These are phyloP conservation scores for Hirundo rustica DNA, from an alignment of 2,797 vertebrate species.

Conservation along the genomic window DNA sequence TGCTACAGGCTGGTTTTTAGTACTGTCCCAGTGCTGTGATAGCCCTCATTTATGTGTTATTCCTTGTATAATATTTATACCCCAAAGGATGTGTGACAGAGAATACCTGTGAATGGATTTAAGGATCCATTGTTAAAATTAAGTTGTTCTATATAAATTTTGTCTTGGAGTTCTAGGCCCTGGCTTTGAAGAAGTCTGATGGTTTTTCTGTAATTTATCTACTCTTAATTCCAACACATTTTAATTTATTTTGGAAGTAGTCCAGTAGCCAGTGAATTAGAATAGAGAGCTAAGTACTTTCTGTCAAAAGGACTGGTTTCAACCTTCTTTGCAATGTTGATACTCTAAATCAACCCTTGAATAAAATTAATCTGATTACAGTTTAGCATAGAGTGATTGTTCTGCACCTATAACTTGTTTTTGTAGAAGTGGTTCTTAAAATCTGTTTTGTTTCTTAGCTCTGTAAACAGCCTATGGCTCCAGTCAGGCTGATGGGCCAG, in stretches of 20 bases:
- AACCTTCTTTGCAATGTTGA: not conserved
- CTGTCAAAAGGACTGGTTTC: not conserved
- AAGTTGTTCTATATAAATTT: not conserved
- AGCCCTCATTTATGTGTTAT: not conserved
- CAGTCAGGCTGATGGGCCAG: not conserved
- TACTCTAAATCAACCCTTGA: not conserved
- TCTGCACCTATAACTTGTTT: not conserved
- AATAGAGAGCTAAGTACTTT: not conserved
- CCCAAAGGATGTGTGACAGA: not conserved
- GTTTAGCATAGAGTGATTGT: not conserved
- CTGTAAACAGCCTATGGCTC: not conserved
- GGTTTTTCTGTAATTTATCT: not conserved
- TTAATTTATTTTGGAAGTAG: constrained; percentile 6
- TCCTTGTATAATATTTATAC: not conserved
- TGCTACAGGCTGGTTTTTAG: accelerated
- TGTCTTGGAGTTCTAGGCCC: not conserved
- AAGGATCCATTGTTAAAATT: not conserved
- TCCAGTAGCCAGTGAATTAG: not conserved
- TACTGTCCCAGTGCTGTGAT: not conserved
- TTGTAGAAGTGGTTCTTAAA: not conserved
- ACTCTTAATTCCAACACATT: not conserved
- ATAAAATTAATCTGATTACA: not conserved
- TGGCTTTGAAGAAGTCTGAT: not conserved
- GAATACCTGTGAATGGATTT: not conserved
- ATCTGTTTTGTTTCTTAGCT: not conserved